Base-by-base conservation (phyloP, 2,113 vertebrate genomes). In the Oplegnathus fasciatus region DNA sequence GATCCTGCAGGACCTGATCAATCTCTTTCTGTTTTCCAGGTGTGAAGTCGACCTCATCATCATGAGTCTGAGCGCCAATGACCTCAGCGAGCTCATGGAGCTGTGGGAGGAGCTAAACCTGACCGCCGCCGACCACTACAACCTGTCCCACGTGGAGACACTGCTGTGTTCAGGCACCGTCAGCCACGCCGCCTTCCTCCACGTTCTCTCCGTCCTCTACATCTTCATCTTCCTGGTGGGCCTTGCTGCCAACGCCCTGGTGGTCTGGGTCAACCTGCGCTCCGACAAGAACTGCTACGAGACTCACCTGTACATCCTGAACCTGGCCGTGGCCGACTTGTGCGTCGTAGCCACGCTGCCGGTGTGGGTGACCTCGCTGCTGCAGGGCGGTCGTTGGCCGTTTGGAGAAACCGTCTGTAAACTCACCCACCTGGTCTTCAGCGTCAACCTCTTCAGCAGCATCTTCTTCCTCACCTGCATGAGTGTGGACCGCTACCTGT, bases 211-310 rank as follows among this genome's bases (percentile, higher is more conserved):
- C 30, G 88, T 97, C 78, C 87, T 98, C 78, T 97, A 98, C 89
- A 93, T 97, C 68, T 97, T 98, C 90, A 97, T 98, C 93, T 99
- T 98, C 13, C 95, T 98, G 48, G 95, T 96, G 1, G 98, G 98
- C 86, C 93, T 97, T 60, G 91, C 97, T 0, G 97, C 97, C 91
- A 99, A 98, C 79, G 94, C 94, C 0, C 94, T 97, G 73, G 97
- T 99, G 78, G 95, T 99, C 22, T 98, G 97, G 96, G 96, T 97
- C 83, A 97, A 97, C 87, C 83, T 98, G 26, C 96, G 96, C 77
- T 46, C 52, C 0, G 9, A 40, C 60, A 17, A 95, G 65, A 95
- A 95, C 0, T 96, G 96, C 88, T 96, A 96, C 0, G 97, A 97
- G 92, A 97, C 96, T 0, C 97, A 97, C 93, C 95, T 97, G 88